Conservation (phyloP, 2,797 vertebrate species). For the Rhynchonycteris naso region DNA sequence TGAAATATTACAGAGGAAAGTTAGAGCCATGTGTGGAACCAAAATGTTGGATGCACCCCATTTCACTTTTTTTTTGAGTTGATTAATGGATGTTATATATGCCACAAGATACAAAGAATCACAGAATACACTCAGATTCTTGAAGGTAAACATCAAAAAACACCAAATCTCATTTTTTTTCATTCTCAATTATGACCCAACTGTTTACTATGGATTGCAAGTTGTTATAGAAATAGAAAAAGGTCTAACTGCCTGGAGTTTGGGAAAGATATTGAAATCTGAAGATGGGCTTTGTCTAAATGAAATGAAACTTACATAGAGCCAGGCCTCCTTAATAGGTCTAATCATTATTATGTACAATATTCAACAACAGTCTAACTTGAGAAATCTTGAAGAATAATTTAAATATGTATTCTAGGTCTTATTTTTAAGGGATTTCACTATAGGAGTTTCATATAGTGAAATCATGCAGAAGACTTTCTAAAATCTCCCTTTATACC, state of each 20-base stretch:
- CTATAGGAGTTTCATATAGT: neutral
- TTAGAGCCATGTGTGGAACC: neutral
- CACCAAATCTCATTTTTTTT: neutral
- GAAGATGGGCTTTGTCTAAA: conserved; percentile 31
- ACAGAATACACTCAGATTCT: conserved; percentile 26
- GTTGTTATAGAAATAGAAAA: neutral
- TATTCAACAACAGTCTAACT: neutral
- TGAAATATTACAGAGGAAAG: neutral
- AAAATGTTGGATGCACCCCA: neutral
- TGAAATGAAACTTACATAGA: neutral
- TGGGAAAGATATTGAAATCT: neutral
- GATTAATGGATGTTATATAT: neutral
- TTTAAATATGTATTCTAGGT: conserved; percentile 40
- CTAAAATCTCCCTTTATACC: neutral
- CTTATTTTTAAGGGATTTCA: conserved; percentile 52
- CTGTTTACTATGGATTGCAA: neutral
- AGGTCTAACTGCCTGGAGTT: neutral
- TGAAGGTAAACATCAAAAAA: neutral
- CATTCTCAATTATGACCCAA: neutral
- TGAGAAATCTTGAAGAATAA: conserved; percentile 34
- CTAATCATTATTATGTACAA: neutral
- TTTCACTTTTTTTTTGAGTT: conserved; percentile 18
- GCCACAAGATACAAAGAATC: neutral
- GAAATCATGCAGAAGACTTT: neutral
- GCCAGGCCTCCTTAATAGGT: neutral